Evolutionary conservation across 2,797 vertebrate species (phyloP).

Genomic region (Sandelia bainsii): DNA sequence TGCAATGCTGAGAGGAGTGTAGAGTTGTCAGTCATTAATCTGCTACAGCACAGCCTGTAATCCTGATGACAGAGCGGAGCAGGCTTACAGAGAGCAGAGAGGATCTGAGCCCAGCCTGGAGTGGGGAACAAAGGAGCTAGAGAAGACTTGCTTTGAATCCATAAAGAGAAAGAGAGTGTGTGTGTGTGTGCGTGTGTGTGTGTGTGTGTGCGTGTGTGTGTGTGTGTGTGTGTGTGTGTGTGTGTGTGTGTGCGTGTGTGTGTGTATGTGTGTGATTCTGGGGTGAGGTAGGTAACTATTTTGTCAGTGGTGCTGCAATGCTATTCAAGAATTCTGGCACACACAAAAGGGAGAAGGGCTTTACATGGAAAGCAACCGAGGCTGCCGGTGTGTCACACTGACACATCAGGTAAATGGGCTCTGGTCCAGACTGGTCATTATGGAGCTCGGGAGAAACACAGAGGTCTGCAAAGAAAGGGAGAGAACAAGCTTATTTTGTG

Average conservation of each 20-base stretch:
- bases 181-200: constrained; percentile 34
- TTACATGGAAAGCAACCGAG: constrained; percentile 35
- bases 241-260: constrained; percentile 12
- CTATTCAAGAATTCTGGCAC: constrained; percentile 67
- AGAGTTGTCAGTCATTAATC: constrained; percentile 84
- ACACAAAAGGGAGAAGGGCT: constrained; percentile 55
- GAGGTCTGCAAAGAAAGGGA: constrained; percentile 30
- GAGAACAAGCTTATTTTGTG: constrained; percentile 40
- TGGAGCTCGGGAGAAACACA: not conserved
- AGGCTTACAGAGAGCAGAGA: constrained; percentile 76
- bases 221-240: constrained; percentile 17
- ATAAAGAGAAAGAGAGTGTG: constrained; percentile 61
- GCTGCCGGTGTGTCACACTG: constrained; percentile 42
- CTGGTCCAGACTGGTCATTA: constrained; percentile 43
- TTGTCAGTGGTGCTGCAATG: constrained; percentile 76
- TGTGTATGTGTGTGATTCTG: constrained; percentile 28
- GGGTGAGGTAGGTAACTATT: constrained; percentile 74
- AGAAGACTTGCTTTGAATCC: constrained; percentile 77
- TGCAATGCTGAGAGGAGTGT: constrained; percentile 70
- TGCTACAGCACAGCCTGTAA: constrained; percentile 80
- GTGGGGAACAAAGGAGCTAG: constrained; percentile 79
- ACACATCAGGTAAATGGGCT: constrained; percentile 54
- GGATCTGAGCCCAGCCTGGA: constrained; percentile 82
- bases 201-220: not conserved
- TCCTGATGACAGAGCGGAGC: constrained; percentile 82